Evolutionary conservation across 1,140 invertebrate genomes (phyloP).

Genomic region (Drosophila pruinosa): DNA sequence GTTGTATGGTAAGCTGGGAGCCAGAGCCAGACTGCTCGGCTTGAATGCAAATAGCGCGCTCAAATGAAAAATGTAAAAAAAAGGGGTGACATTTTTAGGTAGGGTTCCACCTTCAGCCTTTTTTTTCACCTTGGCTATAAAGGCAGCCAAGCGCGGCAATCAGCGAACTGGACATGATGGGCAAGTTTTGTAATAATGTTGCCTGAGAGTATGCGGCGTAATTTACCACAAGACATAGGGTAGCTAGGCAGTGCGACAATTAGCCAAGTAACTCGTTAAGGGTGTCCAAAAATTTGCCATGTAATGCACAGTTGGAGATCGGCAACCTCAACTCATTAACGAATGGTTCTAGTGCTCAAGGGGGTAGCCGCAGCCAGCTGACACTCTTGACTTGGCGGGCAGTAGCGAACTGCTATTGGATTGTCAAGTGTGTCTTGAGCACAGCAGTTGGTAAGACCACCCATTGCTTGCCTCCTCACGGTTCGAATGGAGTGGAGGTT

Average conservation of each 20-base stretch:
- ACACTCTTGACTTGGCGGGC: constrained; percentile 17
- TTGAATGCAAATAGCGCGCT: constrained; percentile 40
- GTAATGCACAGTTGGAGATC: constrained; percentile 19
- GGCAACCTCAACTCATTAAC: constrained; percentile 17
- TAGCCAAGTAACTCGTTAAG: constrained; percentile 27
- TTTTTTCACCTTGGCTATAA: neutral
- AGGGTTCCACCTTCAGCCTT: neutral
- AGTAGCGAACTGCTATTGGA: constrained; percentile 16
- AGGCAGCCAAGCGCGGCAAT: constrained; percentile 39
- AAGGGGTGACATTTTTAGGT: constrained; percentile 40
- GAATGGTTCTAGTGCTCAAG: neutral
- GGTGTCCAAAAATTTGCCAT: constrained; percentile 7
- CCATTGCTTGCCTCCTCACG: constrained; percentile 3
- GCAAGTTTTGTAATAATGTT: constrained; percentile 34
- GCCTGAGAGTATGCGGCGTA: constrained; percentile 10
- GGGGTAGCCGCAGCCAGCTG: constrained; percentile 23
- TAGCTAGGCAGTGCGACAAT: constrained; percentile 30
- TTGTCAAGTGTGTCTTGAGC: constrained; percentile 23
- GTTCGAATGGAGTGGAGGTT: constrained; percentile 25
- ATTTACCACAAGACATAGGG: constrained; percentile 8
- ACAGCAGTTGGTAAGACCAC: constrained; percentile 33
- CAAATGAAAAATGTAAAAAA: constrained; percentile 23
- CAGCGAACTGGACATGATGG: constrained; percentile 50
- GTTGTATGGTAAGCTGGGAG: too few relatives aligned
- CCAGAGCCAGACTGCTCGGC: constrained; percentile 17